A percentile compares a stretch with the other conserved stretches of the same genome.
Conservation (phyloP, 2,888 invertebrate species). For the Rhopalosiphum nymphaeae region DNA sequence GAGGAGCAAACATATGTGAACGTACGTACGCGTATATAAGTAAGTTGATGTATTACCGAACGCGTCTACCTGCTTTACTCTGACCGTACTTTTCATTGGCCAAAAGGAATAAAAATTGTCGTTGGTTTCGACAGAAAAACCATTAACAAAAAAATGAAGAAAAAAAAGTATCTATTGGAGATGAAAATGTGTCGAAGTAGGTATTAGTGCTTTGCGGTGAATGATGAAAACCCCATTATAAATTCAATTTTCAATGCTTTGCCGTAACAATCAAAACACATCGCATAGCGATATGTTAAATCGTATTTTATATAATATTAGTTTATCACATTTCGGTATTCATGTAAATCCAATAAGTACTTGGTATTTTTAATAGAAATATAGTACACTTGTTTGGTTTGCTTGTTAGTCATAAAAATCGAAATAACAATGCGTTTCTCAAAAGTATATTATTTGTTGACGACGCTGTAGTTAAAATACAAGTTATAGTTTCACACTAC, state of each 20-base stretch:
- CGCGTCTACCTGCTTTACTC: conserved; percentile 26
- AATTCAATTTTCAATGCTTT: conserved; percentile 11
- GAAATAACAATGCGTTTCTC: not conserved
- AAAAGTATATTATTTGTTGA: not conserved
- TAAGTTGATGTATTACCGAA: conserved; percentile 52
- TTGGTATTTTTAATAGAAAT: not conserved
- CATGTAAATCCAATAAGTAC: not conserved
- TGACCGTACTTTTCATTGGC: conserved; percentile 42
- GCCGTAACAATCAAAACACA: not conserved
- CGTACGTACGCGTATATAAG: not conserved
- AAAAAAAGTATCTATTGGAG: conserved; percentile 46
- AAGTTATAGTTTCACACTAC: not conserved
- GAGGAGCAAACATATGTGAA: conserved; percentile 40
- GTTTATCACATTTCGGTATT: not conserved
- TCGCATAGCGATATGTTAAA: not conserved
- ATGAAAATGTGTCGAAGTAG: conserved; percentile 19
- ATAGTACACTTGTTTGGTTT: not conserved
- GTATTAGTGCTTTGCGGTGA: not conserved
- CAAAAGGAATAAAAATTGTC: conserved; percentile 50
- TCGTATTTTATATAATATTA: not conserved
- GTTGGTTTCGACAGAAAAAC: conserved; percentile 34
- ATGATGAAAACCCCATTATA: conserved; percentile 22
- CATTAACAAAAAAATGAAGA: conserved; percentile 13
- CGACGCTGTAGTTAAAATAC: not conserved
- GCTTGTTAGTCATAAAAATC: not conserved